phyloP scores from a whole-genome alignment of 2,888 invertebrate species.

The Aphidius colemani region DNA sequence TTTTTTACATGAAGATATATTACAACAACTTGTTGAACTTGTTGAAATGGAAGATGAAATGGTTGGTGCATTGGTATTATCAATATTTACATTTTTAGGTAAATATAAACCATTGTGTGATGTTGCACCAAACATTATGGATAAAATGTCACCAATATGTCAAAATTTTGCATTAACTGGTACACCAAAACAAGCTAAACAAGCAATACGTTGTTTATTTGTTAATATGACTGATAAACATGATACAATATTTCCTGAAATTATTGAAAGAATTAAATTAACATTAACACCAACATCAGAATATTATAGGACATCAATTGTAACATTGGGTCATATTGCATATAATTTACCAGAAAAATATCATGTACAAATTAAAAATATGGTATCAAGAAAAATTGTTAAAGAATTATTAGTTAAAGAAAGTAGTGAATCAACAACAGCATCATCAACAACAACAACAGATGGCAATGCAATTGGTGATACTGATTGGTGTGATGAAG shows the following conservation, averaged over 20 bases:
- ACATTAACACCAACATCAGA: constrained; percentile 76
- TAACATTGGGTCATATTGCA: constrained; percentile 93
- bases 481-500: constrained; percentile 82
- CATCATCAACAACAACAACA: constrained; percentile 79
- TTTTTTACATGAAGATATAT: constrained; percentile 84
- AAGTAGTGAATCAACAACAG: constrained; percentile 62
- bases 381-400: constrained; percentile 94
- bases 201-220: constrained; percentile 90
- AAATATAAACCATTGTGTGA: constrained; percentile 84
- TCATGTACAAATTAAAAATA: constrained; percentile 88
- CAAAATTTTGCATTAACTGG: constrained; percentile 88
- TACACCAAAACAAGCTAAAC: constrained; percentile 94
- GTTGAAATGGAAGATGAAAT: constrained; percentile 80
- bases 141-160: constrained; percentile 82
- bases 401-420: constrained; percentile 92
- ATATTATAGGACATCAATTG: constrained; percentile 91
- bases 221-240: constrained; percentile 76
- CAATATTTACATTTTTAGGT: constrained; percentile 84
- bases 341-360: constrained; percentile 89
- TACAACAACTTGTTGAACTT: constrained; percentile 76
- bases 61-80: constrained; percentile 80
- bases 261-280: constrained; percentile 78
- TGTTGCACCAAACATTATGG: constrained; percentile 76
- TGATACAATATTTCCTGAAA: constrained; percentile 80
- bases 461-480: constrained; percentile 63